Conservation (phyloP, 2,113 vertebrate genomes). For the Oceanites oceanicus region DNA sequence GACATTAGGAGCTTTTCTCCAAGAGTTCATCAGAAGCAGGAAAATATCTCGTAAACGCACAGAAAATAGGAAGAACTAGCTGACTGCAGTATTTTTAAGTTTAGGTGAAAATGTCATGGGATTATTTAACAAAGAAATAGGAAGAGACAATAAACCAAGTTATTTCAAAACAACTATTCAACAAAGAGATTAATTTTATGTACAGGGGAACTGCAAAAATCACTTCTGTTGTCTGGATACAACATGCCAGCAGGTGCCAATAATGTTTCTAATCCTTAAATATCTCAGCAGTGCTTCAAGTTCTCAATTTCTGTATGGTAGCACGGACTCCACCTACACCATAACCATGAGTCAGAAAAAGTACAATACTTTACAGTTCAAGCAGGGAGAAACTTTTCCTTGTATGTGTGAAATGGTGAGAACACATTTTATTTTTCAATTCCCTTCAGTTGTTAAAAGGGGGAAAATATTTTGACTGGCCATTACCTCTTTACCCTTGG, state of each 20-base stretch:
- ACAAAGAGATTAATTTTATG: neutral
- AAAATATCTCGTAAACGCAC: neutral
- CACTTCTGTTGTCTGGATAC: neutral
- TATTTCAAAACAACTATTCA: neutral
- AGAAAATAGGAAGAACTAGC: neutral
- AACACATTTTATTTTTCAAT: neutral
- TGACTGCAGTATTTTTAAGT: neutral
- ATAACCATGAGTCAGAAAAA: neutral
- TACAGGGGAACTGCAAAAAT: neutral
- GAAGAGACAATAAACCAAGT: neutral
- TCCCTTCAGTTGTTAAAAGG: neutral
- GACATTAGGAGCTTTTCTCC: neutral
- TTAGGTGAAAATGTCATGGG: neutral
- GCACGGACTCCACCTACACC: neutral
- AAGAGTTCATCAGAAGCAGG: neutral
- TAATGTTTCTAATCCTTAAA: neutral
- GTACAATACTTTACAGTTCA: neutral
- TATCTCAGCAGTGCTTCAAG: neutral
- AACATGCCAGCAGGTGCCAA: neutral
- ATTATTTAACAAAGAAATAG: neutral
- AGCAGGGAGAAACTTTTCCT: conserved; percentile 4
- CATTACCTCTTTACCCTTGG: neutral
- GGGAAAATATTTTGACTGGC: neutral
- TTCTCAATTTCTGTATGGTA: neutral
- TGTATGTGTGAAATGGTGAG: neutral